These are phyloP conservation scores for Agrochola litura DNA, from an alignment of 2,888 invertebrate species.

Conservation along the genomic window DNA sequence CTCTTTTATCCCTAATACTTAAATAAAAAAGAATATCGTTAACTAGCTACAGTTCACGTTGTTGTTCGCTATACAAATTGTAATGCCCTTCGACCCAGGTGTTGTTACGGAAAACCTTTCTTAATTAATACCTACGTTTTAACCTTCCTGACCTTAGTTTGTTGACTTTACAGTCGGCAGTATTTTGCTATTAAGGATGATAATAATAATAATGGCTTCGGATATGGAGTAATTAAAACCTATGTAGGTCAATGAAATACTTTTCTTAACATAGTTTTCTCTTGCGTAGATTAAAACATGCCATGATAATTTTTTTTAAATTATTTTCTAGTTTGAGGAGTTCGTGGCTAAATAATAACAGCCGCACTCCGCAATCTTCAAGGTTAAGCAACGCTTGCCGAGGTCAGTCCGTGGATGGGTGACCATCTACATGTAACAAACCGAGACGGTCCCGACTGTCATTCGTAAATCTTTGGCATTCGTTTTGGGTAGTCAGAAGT, in stretches of 20 bases:
- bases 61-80: conserved; percentile 31
- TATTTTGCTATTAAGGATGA: neutral
- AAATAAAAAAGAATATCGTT: conserved; percentile 1
- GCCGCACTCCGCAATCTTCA: too few species aligned
- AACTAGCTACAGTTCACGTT: neutral
- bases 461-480: too few species aligned
- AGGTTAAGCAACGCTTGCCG: too few species aligned
- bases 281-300: neutral
- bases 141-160: conserved; percentile 23
- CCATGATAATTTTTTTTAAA: neutral
- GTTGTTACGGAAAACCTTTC: conserved; percentile 34
- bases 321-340: neutral
- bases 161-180: neutral
- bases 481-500: too few species aligned
- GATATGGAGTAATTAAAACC: neutral
- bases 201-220: neutral
- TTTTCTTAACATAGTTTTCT: neutral
- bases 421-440: too few species aligned
- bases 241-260: neutral
- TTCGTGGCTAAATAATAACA: too few species aligned
- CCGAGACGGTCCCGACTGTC: too few species aligned
- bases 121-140: conserved; percentile 18
- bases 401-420: too few species aligned
- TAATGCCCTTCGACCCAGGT: conserved; percentile 32
- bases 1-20: conserved; percentile 6